phyloP scores from a whole-genome alignment of 2,888 invertebrate genomes.

The Acanthosepion esculentum region DNA sequence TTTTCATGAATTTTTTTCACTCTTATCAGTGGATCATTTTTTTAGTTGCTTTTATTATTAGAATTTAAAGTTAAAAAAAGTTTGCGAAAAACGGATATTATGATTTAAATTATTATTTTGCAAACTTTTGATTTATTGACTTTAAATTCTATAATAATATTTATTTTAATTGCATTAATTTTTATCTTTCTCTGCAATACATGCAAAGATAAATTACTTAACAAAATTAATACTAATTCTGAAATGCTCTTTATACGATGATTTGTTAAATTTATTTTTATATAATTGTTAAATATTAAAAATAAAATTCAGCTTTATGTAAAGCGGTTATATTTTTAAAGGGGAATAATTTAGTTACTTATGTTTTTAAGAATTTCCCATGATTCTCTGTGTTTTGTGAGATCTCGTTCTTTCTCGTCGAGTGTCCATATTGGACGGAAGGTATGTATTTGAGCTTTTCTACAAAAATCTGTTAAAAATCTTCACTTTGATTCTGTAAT shows the following conservation, averaged over 20 bases:
- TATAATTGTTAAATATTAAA: too few relatives aligned
- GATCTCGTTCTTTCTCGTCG: not conserved
- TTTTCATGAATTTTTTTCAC: too few relatives aligned
- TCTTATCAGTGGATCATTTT: too few relatives aligned
- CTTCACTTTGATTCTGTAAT: not conserved
- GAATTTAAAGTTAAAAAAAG: too few relatives aligned
- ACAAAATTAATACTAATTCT: not conserved
- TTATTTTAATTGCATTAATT: too few relatives aligned
- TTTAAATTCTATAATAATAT: too few relatives aligned
- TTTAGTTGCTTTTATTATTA: too few relatives aligned
- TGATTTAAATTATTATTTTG: too few relatives aligned
- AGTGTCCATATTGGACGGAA: conserved; percentile 33
- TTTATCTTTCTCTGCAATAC: too few relatives aligned
- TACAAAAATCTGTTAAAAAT: not conserved
- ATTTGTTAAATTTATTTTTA: not conserved
- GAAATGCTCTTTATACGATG: not conserved
- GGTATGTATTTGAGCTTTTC: not conserved
- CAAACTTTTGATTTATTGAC: too few relatives aligned
- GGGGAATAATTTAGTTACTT: not conserved
- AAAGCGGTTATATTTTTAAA: not conserved
- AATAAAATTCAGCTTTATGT: not conserved
- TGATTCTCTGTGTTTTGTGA: not conserved
- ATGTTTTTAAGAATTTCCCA: not conserved
- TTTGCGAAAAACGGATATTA: too few relatives aligned
- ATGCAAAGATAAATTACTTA: not conserved